Base-by-base conservation (phyloP, 2,888 invertebrate species). In the Criorhina ranunculi region DNA sequence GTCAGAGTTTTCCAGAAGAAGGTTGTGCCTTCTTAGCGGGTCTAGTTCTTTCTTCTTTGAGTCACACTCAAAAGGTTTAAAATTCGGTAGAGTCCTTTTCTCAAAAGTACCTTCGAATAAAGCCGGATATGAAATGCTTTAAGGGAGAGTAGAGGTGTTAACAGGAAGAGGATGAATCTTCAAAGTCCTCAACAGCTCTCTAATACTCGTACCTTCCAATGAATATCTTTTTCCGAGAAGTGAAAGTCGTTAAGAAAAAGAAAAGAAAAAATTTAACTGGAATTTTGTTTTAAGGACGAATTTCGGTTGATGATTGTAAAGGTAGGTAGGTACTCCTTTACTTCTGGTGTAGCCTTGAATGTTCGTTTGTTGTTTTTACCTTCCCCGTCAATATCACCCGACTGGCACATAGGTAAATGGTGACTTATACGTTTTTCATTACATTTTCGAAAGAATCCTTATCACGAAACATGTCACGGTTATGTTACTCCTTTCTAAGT, bases 401-500 rank as follows among this genome's bases (percentile, higher is more conserved):
- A 11, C 57, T 57, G n/a, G 29, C 17, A n/a, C 5, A 33, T 44
- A n/a, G 31, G 44, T 42, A 35, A 9, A 53, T 9, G 33, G 42
- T 35, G 51, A 73, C 62, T 60, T 62, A 62, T 53, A 33, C 62
- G 15, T 31, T 69, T 55, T 55, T 55, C 55, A 55, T 55, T 17
- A 33, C 55, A 33, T n/a, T 31, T 44, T 44, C 11, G 31, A 33
- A 55, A 55, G 69, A 19, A 51, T 44, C 53, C 51, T 33, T 51
- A 62, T 62, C 53, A 73, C 44, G 53, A 62, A 51, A 53, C 53
- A 42, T 73, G 62, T 53, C 62, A 40, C 57, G 24, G 42, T 35
- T 53, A 42, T 55, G 42, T 33, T 53, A 31, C 55, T 53, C 60
- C 60, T 51, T 42, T 31, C 17, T 11, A 15, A 24, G 24, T 24